Conservation (phyloP, 2,113 vertebrate species). For the Actinemys pallida region DNA sequence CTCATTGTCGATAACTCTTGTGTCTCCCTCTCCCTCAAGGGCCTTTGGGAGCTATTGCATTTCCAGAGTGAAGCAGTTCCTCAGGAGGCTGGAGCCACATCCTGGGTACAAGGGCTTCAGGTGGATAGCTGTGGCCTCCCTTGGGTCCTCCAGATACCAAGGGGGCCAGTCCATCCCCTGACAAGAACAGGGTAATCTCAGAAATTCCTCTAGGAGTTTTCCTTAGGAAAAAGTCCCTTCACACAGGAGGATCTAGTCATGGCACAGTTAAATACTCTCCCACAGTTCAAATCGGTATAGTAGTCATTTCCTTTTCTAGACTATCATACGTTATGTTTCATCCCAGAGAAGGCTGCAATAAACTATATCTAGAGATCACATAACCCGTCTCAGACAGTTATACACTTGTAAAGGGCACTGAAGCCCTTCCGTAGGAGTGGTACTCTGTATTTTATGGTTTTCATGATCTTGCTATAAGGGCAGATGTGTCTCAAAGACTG, state of each 20-base stretch:
- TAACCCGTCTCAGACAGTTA: neutral
- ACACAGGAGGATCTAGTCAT: neutral
- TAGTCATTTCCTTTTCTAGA: neutral
- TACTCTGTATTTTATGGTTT: neutral
- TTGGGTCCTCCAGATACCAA: fast-evolving
- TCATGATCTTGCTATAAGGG: neutral
- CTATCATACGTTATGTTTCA: fast-evolving
- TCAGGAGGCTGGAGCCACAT: neutral
- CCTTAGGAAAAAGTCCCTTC: neutral
- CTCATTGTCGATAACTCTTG: neutral
- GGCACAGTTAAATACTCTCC: neutral
- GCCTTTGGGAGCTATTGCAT: neutral
- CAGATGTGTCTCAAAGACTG: neutral
- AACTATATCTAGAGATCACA: neutral
- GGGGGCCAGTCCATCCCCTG: neutral
- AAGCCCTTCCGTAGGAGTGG: neutral
- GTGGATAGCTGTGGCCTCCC: neutral
- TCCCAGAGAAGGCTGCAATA: neutral
- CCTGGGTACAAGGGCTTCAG: neutral
- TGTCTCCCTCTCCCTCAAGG: neutral
- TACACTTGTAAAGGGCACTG: conserved; percentile 47
- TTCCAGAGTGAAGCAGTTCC: neutral
- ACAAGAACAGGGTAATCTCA: neutral
- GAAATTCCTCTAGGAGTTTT: neutral
- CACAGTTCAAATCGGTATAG: neutral